Conservation (phyloP, 2,888 invertebrate genomes). For the Cremastobaeus sp. region DNA sequence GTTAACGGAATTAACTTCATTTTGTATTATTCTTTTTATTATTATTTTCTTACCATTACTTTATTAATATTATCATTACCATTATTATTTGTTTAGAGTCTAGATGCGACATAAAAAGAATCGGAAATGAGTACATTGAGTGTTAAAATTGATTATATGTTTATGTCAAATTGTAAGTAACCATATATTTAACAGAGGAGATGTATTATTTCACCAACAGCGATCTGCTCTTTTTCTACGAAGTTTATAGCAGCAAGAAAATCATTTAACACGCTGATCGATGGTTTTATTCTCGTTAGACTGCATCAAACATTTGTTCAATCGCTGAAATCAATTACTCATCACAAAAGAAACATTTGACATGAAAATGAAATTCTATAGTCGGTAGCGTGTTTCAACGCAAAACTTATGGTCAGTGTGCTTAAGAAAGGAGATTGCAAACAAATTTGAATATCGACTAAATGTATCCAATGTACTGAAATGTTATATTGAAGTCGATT, state of each 20-base stretch:
- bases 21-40: constrained; percentile 22
- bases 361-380: too few relatives aligned
- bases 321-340: too few relatives aligned
- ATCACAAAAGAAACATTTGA: too few relatives aligned
- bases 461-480: too few relatives aligned
- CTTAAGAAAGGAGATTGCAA: too few relatives aligned
- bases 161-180: constrained; percentile 25
- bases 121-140: constrained; percentile 21
- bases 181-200: constrained; percentile 5
- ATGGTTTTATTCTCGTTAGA: constrained; percentile 1
- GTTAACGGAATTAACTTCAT: constrained; percentile 28
- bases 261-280: constrained; percentile 9
- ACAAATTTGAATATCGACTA: too few relatives aligned
- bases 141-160: constrained; percentile 33
- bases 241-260: constrained; percentile 11
- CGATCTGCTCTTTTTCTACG: constrained; percentile 21
- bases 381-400: too few relatives aligned
- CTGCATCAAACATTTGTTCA: too few relatives aligned
- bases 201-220: constrained; percentile 19
- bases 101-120: constrained; percentile 22
- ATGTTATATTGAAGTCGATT: too few relatives aligned
- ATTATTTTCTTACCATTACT: background rate
- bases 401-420: too few relatives aligned
- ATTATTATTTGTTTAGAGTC: constrained; percentile 28
- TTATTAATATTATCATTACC: constrained; percentile 1